Percentiles rank a stretch among this genome's conserved stretches.
These are phyloP conservation scores for Bombylius major DNA, from an alignment of 2,888 invertebrate genomes.

Conservation along the genomic window DNA sequence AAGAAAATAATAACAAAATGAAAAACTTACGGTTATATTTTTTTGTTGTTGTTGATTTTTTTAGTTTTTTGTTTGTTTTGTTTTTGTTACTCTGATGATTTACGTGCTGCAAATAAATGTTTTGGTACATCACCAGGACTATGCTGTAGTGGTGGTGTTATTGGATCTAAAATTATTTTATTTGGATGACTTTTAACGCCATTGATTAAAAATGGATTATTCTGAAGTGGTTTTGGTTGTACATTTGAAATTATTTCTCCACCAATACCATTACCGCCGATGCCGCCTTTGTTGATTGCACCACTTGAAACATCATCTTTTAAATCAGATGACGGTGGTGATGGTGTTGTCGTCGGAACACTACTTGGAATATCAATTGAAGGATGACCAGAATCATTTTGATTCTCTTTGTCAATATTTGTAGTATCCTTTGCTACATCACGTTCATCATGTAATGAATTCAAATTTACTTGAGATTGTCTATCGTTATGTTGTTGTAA, in stretches of 20 bases:
- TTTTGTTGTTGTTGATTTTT: too few species aligned
- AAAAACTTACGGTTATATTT: too few species aligned
- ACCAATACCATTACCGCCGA: not conserved
- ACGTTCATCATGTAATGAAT: not conserved
- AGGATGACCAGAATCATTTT: constrained; percentile 21
- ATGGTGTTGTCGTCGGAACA: constrained; percentile 14
- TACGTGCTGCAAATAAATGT: constrained; percentile 20
- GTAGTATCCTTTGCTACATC: not conserved
- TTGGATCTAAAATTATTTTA: constrained; percentile 22
- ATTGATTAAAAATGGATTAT: constrained; percentile 20
- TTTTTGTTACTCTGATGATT: not conserved
- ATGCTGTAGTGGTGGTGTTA: constrained; percentile 17
- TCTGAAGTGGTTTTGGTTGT: constrained; percentile 12
- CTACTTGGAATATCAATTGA: constrained; percentile 19
- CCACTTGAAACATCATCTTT: constrained; percentile 10
- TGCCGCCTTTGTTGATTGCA: not conserved
- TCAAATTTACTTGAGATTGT: not conserved
- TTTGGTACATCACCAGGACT: constrained; percentile 16
- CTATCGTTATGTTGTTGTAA: not conserved
- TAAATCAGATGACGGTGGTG: constrained; percentile 10
- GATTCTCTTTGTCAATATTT: constrained; percentile 11
- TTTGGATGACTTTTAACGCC: constrained; percentile 16
- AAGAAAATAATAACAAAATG: too few species aligned
- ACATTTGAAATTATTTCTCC: not conserved
- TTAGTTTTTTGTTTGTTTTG: too few species aligned